Evolutionary conservation across 1,140 invertebrate species (phyloP).

Genomic region (Neodiprion virginianus): DNA sequence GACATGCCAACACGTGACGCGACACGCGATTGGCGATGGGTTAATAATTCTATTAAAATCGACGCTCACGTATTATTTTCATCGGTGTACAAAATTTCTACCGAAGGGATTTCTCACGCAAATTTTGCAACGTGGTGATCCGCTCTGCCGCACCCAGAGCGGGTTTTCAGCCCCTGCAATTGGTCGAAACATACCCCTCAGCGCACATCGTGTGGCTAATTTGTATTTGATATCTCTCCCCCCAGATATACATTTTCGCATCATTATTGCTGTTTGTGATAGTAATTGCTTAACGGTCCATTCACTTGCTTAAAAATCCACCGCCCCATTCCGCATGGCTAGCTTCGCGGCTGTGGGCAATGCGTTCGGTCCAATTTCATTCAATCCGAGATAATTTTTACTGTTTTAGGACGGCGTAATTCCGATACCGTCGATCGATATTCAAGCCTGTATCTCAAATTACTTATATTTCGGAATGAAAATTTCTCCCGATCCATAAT

Average conservation of each 20-base stretch:
- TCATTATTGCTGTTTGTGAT: slow-evolving; percentile 7
- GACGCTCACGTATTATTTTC: not conserved
- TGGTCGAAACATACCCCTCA: not conserved
- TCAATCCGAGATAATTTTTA: not conserved
- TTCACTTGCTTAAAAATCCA: not conserved
- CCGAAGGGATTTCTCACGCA: not conserved
- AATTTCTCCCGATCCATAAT: too few species aligned
- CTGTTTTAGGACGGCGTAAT: too few species aligned
- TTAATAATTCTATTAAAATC: slow-evolving; percentile 11
- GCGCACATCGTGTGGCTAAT: not conserved
- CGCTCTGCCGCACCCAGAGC: not conserved
- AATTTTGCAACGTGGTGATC: not conserved
- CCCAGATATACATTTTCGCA: not conserved
- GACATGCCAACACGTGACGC: not conserved
- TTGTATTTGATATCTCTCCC: slow-evolving; percentile 2
- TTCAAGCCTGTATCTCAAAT: too few species aligned
- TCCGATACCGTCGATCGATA: too few species aligned
- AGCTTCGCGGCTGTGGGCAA: not conserved
- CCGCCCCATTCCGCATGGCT: not conserved
- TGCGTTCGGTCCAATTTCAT: not conserved
- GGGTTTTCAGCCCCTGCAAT: not conserved
- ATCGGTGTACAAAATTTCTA: not conserved
- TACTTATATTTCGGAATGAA: too few species aligned
- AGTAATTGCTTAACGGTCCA: slow-evolving; percentile 7
- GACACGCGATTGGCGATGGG: not conserved